Evolutionary conservation across 2,888 invertebrate species (phyloP), one percentile per base, ranked within the genome.

Genomic region (Eupithecia dodoneata): DNA sequence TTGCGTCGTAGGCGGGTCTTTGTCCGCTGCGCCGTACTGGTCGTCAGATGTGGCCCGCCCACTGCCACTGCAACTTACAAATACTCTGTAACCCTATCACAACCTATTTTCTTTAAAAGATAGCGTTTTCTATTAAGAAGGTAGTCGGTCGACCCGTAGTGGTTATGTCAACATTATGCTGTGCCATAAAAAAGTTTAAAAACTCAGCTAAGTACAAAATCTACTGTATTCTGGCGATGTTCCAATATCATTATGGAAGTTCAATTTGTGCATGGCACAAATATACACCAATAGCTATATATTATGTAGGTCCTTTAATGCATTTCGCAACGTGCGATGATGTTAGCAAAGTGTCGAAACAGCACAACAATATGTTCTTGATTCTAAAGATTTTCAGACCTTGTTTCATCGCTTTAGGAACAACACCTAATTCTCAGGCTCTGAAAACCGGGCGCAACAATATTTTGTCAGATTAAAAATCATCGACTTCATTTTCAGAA

Each of bases 181-280:
- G 44, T 73, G 42, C 73, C 73, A 73, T 75, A 70, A 72, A 75
- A 75, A 67, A 66, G 84, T 81, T 83, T 63, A 63, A 63, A 63
- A 63, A 63, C 30, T 63, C 63, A 63, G 63, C 63, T 63, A 63
- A 63, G 63, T 84, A 84, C 81, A 84, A 84, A 81, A 84, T 82
- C 85, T 85, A 3, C 66, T 66, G 42, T 15, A 82, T 82, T 87
- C 86, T 93, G 93, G 93, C 91, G 55, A n/a, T 76, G 82, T 80
- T 91, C 93, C 93, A 93, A 90, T 90, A 85, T 89, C 89, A 92
- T 93, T 92, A 92, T 89, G 91, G 92, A 92, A 92, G 87, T 92
- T 91, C 66, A 66, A 15, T 66, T 66, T 65, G 15, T 42, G 66
- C 15, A 42, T 66, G 15, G 63, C 30, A 63, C 12, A 63, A 30